Conservation (phyloP, 1,140 invertebrate species). For the Manduca sexta region DNA sequence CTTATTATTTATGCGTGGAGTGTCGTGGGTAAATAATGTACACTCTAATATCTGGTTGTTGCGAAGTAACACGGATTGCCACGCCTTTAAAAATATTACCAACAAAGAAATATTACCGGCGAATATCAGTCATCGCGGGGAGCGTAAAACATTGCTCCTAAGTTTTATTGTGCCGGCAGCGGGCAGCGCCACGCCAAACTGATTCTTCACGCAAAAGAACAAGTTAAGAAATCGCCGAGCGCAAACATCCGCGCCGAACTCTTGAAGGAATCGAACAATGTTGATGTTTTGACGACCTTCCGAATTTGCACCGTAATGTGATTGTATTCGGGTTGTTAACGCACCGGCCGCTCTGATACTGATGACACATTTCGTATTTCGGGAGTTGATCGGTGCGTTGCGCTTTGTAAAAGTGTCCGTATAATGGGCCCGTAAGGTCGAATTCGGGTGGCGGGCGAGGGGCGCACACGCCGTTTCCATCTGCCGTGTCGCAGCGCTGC, state of each 20-base stretch:
- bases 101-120: constrained; percentile 46
- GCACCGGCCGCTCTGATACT: constrained; percentile 35
- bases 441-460: constrained; percentile 14
- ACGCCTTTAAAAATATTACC: constrained; percentile 40
- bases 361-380: constrained; percentile 46
- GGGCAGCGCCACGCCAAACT: constrained; percentile 39
- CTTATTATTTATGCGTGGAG: too few relatives aligned
- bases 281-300: constrained; percentile 46
- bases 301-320: constrained; percentile 53
- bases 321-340: constrained; percentile 49
- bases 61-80: constrained; percentile 2
- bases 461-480: constrained; percentile 36
- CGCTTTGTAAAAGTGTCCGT: constrained; percentile 27
- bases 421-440: constrained; percentile 25
- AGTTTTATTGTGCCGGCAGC: constrained; percentile 50
- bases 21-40: too few relatives aligned
- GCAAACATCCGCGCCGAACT: constrained; percentile 26
- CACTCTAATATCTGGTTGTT: too few relatives aligned
- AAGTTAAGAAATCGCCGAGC: constrained; percentile 42
- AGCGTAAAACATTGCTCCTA: constrained; percentile 49
- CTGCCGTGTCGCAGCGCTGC: constrained; percentile 46
- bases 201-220: constrained; percentile 40
- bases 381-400: constrained; percentile 27
- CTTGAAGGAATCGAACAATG: constrained; percentile 52
- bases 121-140: constrained; percentile 57